These are phyloP conservation scores for Helicoverpa zea DNA, from an alignment of 1,140 invertebrate species.

Conservation along the genomic window DNA sequence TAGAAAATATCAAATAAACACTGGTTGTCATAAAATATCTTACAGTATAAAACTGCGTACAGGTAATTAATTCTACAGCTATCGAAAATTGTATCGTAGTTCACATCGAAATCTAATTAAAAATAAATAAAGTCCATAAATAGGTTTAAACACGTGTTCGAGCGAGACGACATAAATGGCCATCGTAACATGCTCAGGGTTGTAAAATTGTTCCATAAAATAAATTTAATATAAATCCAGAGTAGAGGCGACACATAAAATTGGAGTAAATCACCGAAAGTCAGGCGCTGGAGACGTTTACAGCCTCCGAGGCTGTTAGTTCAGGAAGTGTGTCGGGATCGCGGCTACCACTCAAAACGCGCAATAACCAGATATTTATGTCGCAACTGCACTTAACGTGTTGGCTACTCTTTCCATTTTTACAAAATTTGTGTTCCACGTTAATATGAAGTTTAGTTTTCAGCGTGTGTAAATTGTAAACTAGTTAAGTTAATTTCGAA, in stretches of 20 bases:
- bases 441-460: background rate
- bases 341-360: conserved; percentile 66
- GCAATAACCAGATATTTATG: conserved; percentile 77
- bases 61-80: background rate
- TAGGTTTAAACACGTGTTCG: conserved; percentile 49
- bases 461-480: conserved; percentile 19
- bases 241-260: conserved; percentile 83
- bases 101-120: conserved; percentile 1
- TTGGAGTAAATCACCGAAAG: conserved; percentile 85
- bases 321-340: conserved; percentile 67
- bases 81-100: background rate
- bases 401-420: conserved; percentile 3
- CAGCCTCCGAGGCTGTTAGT: conserved; percentile 80
- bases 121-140: conserved; percentile 33
- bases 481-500: background rate
- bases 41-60: background rate
- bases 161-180: conserved; percentile 56
- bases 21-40: background rate
- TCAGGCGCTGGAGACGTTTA: conserved; percentile 84
- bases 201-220: conserved; percentile 78
- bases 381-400: conserved; percentile 52
- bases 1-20: background rate
- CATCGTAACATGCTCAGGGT: conserved; percentile 71
- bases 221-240: conserved; percentile 84
- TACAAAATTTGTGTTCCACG: background rate